A percentile compares a stretch with the other conserved stretches of the same genome.
Evolutionary conservation across 2,113 vertebrate genomes (phyloP).

Genomic region (Motacilla tschutschensis): DNA sequence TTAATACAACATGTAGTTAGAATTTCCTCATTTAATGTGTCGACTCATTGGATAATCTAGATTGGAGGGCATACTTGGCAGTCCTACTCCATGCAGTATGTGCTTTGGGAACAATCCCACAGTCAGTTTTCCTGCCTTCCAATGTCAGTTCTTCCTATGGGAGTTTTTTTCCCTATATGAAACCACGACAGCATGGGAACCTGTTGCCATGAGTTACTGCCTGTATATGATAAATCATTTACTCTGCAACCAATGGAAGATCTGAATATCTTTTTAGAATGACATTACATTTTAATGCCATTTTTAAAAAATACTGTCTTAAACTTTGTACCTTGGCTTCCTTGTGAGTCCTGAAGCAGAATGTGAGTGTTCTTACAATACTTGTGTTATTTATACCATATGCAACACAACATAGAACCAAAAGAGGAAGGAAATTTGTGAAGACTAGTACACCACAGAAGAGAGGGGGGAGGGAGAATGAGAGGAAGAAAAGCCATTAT

Average conservation of each 20-base stretch:
- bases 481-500: constrained; percentile 6
- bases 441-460: constrained; percentile 21
- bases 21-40: background rate
- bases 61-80: background rate
- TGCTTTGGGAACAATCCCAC: background rate
- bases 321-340: background rate
- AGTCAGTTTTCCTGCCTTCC: background rate
- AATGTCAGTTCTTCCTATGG: background rate
- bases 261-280: background rate
- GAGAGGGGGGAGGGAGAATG: constrained; percentile 39
- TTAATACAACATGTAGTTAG: background rate
- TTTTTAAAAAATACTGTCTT: background rate
- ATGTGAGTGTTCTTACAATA: background rate
- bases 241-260: background rate
- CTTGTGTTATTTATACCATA: background rate
- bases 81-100: accelerated
- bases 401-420: background rate
- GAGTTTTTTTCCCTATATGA: background rate
- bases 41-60: background rate
- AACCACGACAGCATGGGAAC: background rate
- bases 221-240: background rate
- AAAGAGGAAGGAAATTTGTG: constrained; percentile 64
- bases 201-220: background rate
- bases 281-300: background rate
- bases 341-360: background rate